phyloP scores from a whole-genome alignment of 1,140 invertebrate species.

The Olivierus martensii region DNA sequence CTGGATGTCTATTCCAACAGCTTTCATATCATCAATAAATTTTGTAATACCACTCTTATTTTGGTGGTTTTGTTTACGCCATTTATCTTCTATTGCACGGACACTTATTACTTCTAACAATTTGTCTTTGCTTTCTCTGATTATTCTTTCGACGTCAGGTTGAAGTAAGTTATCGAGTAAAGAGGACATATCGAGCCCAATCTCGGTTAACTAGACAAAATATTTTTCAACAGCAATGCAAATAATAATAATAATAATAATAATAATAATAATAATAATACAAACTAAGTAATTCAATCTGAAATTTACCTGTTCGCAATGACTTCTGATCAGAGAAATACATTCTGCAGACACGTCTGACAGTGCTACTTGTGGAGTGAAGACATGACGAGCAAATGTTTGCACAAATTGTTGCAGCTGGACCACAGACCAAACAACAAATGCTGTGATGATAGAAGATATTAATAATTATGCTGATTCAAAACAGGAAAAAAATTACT shows the following conservation, averaged over 20 bases:
- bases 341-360: constrained; percentile 66
- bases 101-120: constrained; percentile 56
- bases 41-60: constrained; percentile 38
- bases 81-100: constrained; percentile 49
- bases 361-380: constrained; percentile 73
- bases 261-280: constrained; percentile 3
- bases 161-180: constrained; percentile 64
- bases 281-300: constrained; percentile 15
- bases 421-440: constrained; percentile 78
- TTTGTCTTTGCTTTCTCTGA: constrained; percentile 55
- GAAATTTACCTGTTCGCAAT: constrained; percentile 48
- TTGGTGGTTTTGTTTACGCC: constrained; percentile 51
- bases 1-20: constrained; percentile 37
- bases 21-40: constrained; percentile 41
- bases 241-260: too few relatives aligned
- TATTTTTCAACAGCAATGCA: too few relatives aligned
- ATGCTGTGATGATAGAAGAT: too few relatives aligned
- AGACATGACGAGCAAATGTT: constrained; percentile 77
- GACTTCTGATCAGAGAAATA: constrained; percentile 56
- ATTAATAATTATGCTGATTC: too few relatives aligned
- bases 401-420: constrained; percentile 68
- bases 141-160: constrained; percentile 40
- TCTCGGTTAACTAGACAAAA: constrained; percentile 3
- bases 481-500: too few relatives aligned
- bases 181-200: constrained; percentile 69